These are phyloP conservation scores for Achroia grisella DNA, from an alignment of 1,140 invertebrate species.

Conservation along the genomic window DNA sequence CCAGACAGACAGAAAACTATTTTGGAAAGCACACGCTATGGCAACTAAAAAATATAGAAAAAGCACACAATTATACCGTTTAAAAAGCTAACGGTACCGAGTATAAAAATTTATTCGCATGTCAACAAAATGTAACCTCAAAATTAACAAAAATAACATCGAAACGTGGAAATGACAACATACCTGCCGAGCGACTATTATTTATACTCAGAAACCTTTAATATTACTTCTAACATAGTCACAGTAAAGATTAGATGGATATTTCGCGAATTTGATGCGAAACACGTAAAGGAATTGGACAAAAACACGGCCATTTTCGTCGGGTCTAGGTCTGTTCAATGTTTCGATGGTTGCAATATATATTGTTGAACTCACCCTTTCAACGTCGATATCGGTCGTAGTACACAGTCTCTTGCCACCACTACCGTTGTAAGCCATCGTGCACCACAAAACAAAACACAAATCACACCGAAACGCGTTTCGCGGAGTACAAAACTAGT, in stretches of 20 bases:
- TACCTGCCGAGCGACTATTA: not conserved
- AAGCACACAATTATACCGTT: too few species aligned
- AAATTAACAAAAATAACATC: constrained; percentile 56
- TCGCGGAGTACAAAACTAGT: constrained; percentile 32
- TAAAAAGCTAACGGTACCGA: too few species aligned
- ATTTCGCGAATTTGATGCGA: constrained; percentile 20
- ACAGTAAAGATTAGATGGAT: not conserved
- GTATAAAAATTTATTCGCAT: constrained; percentile 23
- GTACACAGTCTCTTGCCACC: constrained; percentile 71
- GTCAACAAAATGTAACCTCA: constrained; percentile 67
- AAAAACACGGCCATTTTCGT: constrained; percentile 70
- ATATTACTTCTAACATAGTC: not conserved
- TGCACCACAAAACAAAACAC: constrained; percentile 70
- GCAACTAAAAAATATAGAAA: too few species aligned
- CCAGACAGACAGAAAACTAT: constrained; percentile 31
- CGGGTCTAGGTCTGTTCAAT: constrained; percentile 32
- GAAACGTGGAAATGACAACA: constrained; percentile 47
- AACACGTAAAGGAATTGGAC: constrained; percentile 45
- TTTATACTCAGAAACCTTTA: too few species aligned
- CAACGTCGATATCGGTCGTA: constrained; percentile 63
- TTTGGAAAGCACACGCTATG: constrained; percentile 23
- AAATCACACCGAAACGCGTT: constrained; percentile 69
- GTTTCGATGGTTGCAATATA: constrained; percentile 28
- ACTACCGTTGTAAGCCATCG: constrained; percentile 73
- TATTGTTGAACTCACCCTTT: constrained; percentile 54